Evolutionary conservation across 2,113 vertebrate species (phyloP).

Genomic region (Scartelaos histophorus): DNA sequence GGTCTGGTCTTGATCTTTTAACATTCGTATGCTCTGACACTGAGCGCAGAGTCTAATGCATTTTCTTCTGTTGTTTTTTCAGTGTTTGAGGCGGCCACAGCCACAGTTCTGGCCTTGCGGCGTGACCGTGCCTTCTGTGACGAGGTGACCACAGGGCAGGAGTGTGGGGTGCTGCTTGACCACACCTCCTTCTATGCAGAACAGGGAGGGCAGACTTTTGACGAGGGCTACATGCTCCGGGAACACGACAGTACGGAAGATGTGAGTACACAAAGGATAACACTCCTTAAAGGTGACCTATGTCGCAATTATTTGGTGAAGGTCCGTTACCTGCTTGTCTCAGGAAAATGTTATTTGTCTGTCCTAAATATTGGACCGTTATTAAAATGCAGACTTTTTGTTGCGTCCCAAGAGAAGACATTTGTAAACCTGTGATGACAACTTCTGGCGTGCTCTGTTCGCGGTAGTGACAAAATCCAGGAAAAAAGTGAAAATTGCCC

Average conservation of each 20-base stretch:
- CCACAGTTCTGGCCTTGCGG: conserved; percentile 87
- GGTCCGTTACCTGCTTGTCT: no score
- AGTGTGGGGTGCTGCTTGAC: conserved; percentile 93
- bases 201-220: conserved; percentile 95
- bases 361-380: no score
- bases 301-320: background rate
- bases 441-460: no score
- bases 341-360: no score
- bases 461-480: no score
- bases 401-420: no score
- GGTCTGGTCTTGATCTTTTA: background rate
- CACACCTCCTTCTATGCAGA: conserved; percentile 94
- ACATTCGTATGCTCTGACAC: no score
- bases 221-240: conserved; percentile 92
- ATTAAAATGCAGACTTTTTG: no score
- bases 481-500: no score
- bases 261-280: conserved; percentile 67
- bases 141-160: conserved; percentile 88
- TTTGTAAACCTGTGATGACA: no score
- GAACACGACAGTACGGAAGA: conserved; percentile 86
- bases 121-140: conserved; percentile 89
- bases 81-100: conserved; percentile 82
- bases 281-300: background rate
- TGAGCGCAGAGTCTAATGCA: background rate
- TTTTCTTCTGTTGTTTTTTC: background rate